Evolutionary conservation across 2,888 invertebrate species (phyloP).

Genomic region (Sinotaia quadrata): DNA sequence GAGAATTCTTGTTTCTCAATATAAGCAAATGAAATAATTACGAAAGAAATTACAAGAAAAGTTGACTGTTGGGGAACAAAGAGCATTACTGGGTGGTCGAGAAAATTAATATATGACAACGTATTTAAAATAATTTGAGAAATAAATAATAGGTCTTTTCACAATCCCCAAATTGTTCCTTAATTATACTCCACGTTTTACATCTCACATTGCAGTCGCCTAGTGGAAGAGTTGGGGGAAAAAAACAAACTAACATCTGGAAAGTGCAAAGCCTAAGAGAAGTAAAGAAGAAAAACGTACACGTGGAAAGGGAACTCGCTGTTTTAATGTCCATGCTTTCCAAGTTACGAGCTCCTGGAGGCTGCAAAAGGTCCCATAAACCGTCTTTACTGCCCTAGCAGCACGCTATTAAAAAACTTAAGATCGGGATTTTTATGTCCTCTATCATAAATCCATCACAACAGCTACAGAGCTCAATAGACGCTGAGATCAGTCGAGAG

Average conservation of each 20-base stretch:
- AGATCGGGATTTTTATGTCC: constrained; percentile 11
- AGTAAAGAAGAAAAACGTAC: background rate
- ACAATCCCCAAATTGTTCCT: too few relatives aligned
- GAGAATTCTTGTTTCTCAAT: too few relatives aligned
- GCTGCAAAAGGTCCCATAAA: constrained; percentile 14
- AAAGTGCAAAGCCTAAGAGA: constrained; percentile 3
- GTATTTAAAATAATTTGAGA: too few relatives aligned
- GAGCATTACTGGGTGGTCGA: too few relatives aligned
- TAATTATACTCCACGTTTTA: too few relatives aligned
- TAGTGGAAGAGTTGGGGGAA: too few relatives aligned
- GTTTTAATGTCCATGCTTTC: background rate
- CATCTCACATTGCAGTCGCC: too few relatives aligned
- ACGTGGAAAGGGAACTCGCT: background rate
- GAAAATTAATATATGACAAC: too few relatives aligned
- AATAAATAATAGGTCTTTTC: too few relatives aligned
- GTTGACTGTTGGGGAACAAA: too few relatives aligned
- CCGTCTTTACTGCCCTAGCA: constrained; percentile 12
- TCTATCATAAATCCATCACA: constrained; percentile 14
- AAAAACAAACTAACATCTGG: constrained; percentile 11
- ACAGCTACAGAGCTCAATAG: background rate
- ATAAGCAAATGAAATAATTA: too few relatives aligned
- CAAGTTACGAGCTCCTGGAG: background rate
- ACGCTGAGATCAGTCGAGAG: background rate
- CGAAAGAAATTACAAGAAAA: too few relatives aligned
- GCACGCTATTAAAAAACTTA: constrained; percentile 13